Conservation (phyloP, 2,797 vertebrate genomes). For the Aphelocoma californica region DNA sequence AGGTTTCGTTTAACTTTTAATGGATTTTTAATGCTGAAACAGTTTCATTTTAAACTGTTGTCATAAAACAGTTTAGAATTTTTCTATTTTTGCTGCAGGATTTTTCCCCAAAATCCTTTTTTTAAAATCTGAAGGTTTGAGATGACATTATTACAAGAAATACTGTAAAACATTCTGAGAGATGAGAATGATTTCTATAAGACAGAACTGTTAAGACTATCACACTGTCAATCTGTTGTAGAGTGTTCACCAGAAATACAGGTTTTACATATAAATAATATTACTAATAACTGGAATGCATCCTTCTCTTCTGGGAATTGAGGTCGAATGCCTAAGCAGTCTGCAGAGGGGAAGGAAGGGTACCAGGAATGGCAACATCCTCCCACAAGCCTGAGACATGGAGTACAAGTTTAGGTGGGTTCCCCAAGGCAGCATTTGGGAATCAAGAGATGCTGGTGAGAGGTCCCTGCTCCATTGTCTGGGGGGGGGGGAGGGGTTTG, state of each 20-base stretch:
- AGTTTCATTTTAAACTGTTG: conserved; percentile 50
- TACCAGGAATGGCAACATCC: not conserved
- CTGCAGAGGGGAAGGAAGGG: not conserved
- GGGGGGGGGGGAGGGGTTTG: not conserved
- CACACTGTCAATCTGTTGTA: not conserved
- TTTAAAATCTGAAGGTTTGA: not conserved
- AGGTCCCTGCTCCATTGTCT: not conserved
- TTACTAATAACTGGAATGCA: not conserved
- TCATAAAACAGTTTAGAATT: conserved; percentile 43
- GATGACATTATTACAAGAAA: not conserved
- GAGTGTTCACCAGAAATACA: not conserved
- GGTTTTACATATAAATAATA: not conserved
- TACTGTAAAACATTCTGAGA: not conserved
- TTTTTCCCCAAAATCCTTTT: not conserved
- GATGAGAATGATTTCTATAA: not conserved
- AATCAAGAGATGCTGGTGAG: accelerated
- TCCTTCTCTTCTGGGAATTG: not conserved
- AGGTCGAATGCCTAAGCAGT: not conserved
- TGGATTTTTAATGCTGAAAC: conserved; percentile 55
- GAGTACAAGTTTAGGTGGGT: not conserved
- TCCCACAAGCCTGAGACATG: not conserved
- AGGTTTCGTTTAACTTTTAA: conserved; percentile 54
- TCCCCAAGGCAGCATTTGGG: not conserved
- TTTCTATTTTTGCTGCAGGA: not conserved
- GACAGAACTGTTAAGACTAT: not conserved